Conservation (phyloP, 2,888 invertebrate species). For the Nematopogon swammerdamellus region DNA sequence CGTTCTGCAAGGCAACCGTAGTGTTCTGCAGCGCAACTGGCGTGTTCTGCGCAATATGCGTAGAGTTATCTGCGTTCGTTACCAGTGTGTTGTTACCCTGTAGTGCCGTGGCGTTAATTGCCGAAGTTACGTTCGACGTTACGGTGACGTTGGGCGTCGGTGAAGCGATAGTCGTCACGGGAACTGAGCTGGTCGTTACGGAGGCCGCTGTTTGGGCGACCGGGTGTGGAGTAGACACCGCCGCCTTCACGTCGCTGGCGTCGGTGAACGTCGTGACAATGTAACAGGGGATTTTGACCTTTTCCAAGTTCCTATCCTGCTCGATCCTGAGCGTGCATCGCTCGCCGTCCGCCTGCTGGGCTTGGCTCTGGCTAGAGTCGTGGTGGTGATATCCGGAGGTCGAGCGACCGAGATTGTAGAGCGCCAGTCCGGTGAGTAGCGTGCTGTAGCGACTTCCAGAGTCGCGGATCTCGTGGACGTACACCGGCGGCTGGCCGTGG, state of each 20-base stretch:
- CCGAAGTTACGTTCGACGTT: not conserved
- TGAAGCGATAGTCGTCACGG: constrained; percentile 34
- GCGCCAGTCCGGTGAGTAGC: constrained; percentile 33
- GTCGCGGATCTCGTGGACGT: constrained; percentile 39
- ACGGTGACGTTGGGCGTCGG: constrained; percentile 27
- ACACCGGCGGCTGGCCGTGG: constrained; percentile 32
- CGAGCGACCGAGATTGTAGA: constrained; percentile 31
- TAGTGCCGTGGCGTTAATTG: not conserved
- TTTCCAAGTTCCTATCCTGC: not conserved
- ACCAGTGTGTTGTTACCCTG: constrained; percentile 11
- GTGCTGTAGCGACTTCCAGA: constrained; percentile 45
- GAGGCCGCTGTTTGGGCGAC: not conserved
- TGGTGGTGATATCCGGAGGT: constrained; percentile 20
- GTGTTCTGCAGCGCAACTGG: constrained; percentile 1
- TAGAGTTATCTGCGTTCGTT: not conserved
- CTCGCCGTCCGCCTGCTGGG: not conserved
- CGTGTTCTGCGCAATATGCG: too few species aligned
- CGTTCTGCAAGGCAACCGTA: constrained; percentile 20
- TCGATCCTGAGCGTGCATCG: not conserved
- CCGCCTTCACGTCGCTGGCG: constrained; percentile 26
- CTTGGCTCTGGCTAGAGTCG: constrained; percentile 17
- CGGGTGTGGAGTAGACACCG: not conserved
- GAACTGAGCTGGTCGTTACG: not conserved
- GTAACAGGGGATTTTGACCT: not conserved
- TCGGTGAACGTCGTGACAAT: constrained; percentile 25